Base-by-base conservation (phyloP, 2,113 vertebrate species). In the Clarias magur region DNA sequence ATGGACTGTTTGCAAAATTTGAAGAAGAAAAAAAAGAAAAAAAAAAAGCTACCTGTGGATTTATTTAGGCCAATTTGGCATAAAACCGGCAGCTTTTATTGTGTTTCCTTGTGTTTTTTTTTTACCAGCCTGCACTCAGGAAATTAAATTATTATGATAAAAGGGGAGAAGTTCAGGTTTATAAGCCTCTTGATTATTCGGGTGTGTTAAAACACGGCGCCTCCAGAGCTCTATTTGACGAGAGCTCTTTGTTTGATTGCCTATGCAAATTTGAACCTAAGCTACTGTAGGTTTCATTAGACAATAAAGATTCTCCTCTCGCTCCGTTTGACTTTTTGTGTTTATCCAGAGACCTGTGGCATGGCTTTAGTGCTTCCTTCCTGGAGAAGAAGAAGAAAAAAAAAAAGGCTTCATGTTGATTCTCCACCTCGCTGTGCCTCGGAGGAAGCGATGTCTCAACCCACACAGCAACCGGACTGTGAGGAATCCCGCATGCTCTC, bases 361-460 rank as follows among this genome's bases (percentile, higher is more conserved):
- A 59, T 0, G 16, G 78, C 34, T 21, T 80, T 19, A 30, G 13
- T 78, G 54, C 7, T 1, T 17, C 53, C 48, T 78, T 27, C 0
- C 2, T 13, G 19, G 7, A 48, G 48, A 48, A 48, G 48, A 8
- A 48, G 3, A 48, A 7, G 3, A 56, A 27, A 59, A 80, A 42
- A 48, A 42, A 48, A 62, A 13, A 63, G 68, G 30, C 25, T 79
- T 53, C 34, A 2, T 53, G n/a, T 57, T 30, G 68, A 89, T 85
- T 70, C 63, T 81, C 85, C 57, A 86, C 88, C 78, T 73, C 85
- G 34, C 57, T 72, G 60, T 85, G 82, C 88, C 83, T 89, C 67
- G 25, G 73, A 80, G 88, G 85, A 87, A 84, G 79, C 79, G 30
- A 65, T 68, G 82, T 87, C 75, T 86, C 76, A 85, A 82, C 86